Percentiles rank a stretch among this genome's conserved stretches.
phyloP scores from a whole-genome alignment of 1,140 invertebrate species.

The Formica selysi region DNA sequence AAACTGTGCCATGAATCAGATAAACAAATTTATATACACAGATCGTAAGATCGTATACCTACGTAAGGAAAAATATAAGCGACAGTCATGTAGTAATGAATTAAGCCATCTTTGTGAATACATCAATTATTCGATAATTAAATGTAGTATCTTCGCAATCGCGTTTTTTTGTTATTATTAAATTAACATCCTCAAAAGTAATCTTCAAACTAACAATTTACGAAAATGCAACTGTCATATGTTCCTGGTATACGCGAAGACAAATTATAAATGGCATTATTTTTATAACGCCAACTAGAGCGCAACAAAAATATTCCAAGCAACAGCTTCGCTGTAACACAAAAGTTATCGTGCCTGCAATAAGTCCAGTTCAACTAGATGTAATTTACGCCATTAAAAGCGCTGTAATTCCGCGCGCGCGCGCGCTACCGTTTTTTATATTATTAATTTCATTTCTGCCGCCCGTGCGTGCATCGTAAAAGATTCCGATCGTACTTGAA shows the following conservation, averaged over 20 bases:
- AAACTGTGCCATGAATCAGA: background rate
- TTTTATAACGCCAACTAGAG: background rate
- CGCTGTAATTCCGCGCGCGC: background rate
- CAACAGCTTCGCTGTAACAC: background rate
- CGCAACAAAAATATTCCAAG: background rate
- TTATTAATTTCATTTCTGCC: slow-evolving; percentile 3
- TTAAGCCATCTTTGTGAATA: background rate
- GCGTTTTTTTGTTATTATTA: background rate
- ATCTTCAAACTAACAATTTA: background rate
- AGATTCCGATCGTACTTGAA: slow-evolving; percentile 22
- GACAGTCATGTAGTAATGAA: background rate
- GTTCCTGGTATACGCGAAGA: background rate
- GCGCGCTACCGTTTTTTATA: background rate
- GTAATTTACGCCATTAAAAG: slow-evolving; percentile 2
- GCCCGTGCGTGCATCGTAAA: background rate
- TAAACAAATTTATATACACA: slow-evolving; percentile 38
- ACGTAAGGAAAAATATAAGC: background rate
- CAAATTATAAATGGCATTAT: background rate
- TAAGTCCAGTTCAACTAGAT: background rate
- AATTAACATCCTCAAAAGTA: background rate
- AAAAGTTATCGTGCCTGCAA: background rate
- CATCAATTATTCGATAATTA: background rate
- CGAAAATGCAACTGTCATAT: slow-evolving; percentile 1
- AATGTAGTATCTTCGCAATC: background rate
- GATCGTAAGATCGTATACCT: background rate